Conservation (phyloP, 2,113 vertebrate genomes). For the Syrrhaptes paradoxus region DNA sequence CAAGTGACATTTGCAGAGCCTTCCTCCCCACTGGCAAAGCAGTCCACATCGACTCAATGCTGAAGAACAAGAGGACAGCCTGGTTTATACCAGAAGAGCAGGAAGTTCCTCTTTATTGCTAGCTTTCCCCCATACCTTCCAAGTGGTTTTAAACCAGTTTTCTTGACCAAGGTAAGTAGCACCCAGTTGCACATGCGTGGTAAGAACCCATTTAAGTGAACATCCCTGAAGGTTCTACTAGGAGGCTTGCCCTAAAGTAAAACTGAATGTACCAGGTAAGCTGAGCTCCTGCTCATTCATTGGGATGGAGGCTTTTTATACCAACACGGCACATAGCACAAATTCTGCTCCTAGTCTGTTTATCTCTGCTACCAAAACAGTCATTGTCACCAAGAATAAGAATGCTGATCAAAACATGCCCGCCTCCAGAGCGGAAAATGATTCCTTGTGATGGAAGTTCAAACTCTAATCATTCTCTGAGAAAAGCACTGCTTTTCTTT, state of each 20-base stretch:
- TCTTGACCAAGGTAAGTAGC: neutral
- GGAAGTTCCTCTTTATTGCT: neutral
- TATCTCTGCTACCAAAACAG: neutral
- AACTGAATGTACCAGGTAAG: neutral
- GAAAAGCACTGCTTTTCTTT: neutral
- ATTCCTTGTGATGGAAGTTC: neutral
- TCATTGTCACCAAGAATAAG: neutral
- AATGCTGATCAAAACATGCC: neutral
- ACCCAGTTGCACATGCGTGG: rapidly evolving
- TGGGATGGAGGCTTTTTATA: neutral
- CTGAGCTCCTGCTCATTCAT: rapidly evolving
- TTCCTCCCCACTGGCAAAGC: neutral
- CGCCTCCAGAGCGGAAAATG: neutral
- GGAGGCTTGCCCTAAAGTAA: neutral
- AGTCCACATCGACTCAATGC: rapidly evolving
- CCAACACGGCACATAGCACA: neutral
- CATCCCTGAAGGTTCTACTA: neutral
- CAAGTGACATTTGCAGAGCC: neutral
- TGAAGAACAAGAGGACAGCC: neutral
- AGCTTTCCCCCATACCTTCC: neutral
- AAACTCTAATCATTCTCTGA: neutral
- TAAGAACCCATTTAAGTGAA: neutral
- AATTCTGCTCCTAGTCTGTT: neutral
- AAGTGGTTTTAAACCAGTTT: neutral
- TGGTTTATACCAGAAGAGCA: neutral